Percentiles rank a stretch among this genome's conserved stretches.
Conservation (phyloP, 2,888 invertebrate species). For the Acheta domesticus region DNA sequence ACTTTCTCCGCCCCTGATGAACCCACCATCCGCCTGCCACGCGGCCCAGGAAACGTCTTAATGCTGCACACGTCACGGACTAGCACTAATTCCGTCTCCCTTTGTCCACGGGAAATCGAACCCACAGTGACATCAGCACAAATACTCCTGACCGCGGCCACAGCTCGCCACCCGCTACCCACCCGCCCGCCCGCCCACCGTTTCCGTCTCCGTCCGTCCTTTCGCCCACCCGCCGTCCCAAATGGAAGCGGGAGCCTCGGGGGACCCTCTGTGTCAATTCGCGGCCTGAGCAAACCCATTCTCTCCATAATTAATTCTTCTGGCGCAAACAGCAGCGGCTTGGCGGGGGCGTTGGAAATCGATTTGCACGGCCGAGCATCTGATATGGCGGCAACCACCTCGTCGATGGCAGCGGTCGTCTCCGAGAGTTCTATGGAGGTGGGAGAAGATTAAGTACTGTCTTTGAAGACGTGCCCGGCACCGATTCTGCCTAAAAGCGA, state of each 20-base stretch:
- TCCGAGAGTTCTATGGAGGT: too few species aligned
- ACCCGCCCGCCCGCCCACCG: not conserved
- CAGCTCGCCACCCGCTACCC: not conserved
- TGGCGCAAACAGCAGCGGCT: not conserved
- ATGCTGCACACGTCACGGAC: not conserved
- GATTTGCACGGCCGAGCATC: not conserved
- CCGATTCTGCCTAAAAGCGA: too few species aligned
- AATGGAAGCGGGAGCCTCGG: not conserved
- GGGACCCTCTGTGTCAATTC: not conserved
- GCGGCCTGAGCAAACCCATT: not conserved
- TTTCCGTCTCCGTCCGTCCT: not conserved
- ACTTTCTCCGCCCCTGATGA: too few species aligned
- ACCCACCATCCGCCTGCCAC: not conserved
- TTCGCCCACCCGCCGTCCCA: not conserved
- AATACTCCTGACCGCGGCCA: not conserved
- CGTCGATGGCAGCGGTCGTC: too few species aligned
- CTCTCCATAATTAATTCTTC: constrained; percentile 10
- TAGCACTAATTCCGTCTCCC: not conserved
- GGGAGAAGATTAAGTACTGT: too few species aligned
- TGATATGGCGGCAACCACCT: too few species aligned
- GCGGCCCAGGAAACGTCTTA: not conserved
- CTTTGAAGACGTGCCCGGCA: too few species aligned
- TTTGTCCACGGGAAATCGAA: not conserved
- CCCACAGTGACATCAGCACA: not conserved
- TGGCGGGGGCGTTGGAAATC: not conserved